Evolutionary conservation across 2,888 invertebrate genomes (phyloP).

Genomic region (Penaeus monodon): DNA sequence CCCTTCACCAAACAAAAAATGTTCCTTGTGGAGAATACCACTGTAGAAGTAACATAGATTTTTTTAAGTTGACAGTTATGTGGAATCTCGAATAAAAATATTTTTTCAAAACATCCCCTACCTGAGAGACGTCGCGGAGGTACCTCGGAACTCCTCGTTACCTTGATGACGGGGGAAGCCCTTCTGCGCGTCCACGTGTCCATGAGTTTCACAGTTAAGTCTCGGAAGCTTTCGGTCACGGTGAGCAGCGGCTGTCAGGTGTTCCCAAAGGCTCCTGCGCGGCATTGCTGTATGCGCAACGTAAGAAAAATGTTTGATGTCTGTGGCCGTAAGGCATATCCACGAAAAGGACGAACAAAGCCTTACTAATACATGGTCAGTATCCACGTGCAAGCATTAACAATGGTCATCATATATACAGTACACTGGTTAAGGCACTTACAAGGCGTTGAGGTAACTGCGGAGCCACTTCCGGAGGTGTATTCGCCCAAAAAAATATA

Average conservation of each 20-base stretch:
- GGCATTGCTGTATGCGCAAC: conserved; percentile 80
- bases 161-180: conserved; percentile 82
- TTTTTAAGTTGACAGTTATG: too few relatives aligned
- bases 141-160: conserved; percentile 75
- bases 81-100: not conserved
- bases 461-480: too few relatives aligned
- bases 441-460: too few relatives aligned
- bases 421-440: too few relatives aligned
- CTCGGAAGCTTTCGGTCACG: conserved; percentile 75
- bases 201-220: conserved; percentile 81
- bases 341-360: not conserved
- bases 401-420: too few relatives aligned
- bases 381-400: too few relatives aligned
- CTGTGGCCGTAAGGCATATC: not conserved
- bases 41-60: too few relatives aligned
- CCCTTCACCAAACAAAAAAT: conserved; percentile 76
- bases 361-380: not conserved
- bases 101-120: conserved; percentile 67
- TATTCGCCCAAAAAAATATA: too few relatives aligned
- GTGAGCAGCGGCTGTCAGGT: conserved; percentile 79
- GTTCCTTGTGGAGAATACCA: conserved; percentile 76
- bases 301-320: not conserved
- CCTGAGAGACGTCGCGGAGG: conserved; percentile 78
- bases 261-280: conserved; percentile 84
- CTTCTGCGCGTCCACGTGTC: conserved; percentile 87